Base-by-base conservation (phyloP, 1,140 invertebrate genomes). In the Physella acuta region DNA sequence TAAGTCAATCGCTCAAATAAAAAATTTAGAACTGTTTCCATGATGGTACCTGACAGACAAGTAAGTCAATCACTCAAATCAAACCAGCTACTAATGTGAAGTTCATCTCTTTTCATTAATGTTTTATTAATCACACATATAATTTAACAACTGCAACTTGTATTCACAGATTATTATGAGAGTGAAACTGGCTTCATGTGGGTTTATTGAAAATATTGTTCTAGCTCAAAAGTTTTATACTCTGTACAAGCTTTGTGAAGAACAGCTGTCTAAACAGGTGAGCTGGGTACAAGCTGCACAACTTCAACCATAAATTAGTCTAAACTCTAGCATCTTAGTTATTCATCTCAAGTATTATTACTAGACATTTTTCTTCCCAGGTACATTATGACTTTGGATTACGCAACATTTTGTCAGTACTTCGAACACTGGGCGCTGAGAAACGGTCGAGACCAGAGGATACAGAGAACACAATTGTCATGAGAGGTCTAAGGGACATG, bases 351-450 rank as follows among this genome's bases (percentile, higher is more conserved):
- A n/a, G n/a, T n/a, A n/a, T n/a, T n/a, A n/a, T n/a, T n/a, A 56
- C 53, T 56, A 8, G 28, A 3, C 26, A 4, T 34, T 37, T 34
- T 58, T 20, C 17, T 34, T 14, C 3, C 20, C 31, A 93, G 91
- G 94, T 98, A 0, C 95, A 98, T 83, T 98, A 98, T 82, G 95
- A 98, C 86, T 98, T 98, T 84, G 96, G 96, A 37, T 86, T 98
- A 44, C 87, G 96, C 76, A 98, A 98, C 80, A 98, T 98, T 79
- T 86, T 98, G 3, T 98, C 95, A 0, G 95, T 98, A 3, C 84
- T 98, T 52, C 87, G 96, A 75, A 95, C 93, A 24, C 86, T 98
- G 14, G 96, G 96, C 28, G 92, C 95, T 1, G 89, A 93, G 0
- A 98, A 98, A 83, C 86, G 95, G 76, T 90, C 91, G 3, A 94